Evolutionary conservation across 2,797 vertebrate genomes (phyloP).

Genomic region (Etheostoma nigrum): DNA sequence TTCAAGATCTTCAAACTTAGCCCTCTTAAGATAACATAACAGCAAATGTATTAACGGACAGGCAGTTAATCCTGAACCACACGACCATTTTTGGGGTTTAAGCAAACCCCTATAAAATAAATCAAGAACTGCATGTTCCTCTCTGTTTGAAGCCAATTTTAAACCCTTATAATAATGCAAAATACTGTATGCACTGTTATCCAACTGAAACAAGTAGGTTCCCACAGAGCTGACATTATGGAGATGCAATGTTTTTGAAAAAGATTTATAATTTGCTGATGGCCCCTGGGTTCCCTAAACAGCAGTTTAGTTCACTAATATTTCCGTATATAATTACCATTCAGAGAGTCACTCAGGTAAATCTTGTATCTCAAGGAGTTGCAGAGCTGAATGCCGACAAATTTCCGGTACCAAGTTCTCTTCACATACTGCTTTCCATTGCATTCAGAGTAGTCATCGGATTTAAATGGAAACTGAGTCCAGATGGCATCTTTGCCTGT

Average conservation of each 20-base stretch:
- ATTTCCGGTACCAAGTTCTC: constrained; percentile 99
- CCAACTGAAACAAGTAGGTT: background rate
- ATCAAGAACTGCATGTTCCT: too few relatives aligned
- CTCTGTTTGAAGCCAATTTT: too few relatives aligned
- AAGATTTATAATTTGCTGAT: background rate
- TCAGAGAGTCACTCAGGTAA: constrained; percentile 96
- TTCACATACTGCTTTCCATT: constrained; percentile 94
- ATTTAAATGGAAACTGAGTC: constrained; percentile 94
- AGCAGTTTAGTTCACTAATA: background rate
- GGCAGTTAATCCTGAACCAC: background rate
- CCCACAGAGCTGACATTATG: background rate
- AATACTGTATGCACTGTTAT: background rate
- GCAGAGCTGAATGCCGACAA: constrained; percentile 97
- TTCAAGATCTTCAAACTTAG: too few relatives aligned
- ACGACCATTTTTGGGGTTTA: too few relatives aligned
- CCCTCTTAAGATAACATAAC: too few relatives aligned
- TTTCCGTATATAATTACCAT: constrained; percentile 83
- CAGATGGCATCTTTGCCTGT: constrained; percentile 97
- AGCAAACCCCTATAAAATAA: too few relatives aligned
- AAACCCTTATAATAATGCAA: background rate
- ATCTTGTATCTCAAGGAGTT: constrained; percentile 99
- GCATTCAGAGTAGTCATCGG: constrained; percentile 94
- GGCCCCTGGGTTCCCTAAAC: background rate
- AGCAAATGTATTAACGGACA: background rate
- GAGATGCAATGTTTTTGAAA: background rate